Conservation (phyloP, 2,888 invertebrate genomes). For the Agrochola lychnidis region DNA sequence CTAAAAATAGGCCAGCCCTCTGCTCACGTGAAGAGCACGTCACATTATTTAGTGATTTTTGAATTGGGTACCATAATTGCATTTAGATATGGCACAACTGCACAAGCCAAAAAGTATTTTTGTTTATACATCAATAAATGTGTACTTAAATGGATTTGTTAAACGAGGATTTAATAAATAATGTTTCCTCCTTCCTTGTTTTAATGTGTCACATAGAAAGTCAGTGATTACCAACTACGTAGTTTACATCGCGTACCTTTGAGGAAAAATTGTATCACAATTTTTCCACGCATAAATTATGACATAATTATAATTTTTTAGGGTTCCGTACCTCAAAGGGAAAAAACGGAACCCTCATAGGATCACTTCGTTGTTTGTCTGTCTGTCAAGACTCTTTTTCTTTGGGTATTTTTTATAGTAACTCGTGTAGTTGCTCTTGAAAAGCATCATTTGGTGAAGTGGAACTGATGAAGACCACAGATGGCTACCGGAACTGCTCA, state of each 20-base stretch:
- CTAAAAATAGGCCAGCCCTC: background rate
- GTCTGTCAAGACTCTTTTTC: no score
- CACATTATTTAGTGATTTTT: background rate
- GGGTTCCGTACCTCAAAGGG: background rate
- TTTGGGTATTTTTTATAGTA: no score
- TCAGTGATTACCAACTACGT: conserved; percentile 12
- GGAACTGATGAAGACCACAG: no score
- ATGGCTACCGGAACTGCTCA: no score
- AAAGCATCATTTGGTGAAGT: no score
- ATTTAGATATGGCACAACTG: background rate
- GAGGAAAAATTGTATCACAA: conserved; percentile 3
- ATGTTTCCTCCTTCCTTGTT: conserved; percentile 37
- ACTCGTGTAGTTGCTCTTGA: no score
- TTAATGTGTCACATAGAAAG: conserved; percentile 19
- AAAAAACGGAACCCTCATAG: no score
- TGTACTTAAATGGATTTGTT: background rate
- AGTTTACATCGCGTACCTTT: background rate
- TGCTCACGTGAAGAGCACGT: background rate
- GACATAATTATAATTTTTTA: background rate
- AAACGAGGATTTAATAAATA: conserved; percentile 8
- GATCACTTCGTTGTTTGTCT: no score
- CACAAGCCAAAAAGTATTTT: background rate
- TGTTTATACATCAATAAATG: conserved; percentile 17
- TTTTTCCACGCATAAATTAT: background rate
- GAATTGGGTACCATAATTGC: background rate